Percentiles rank a stretch among this genome's conserved stretches.
phyloP scores from a whole-genome alignment of 2,113 vertebrate species.

The Muscicapa adusta region DNA sequence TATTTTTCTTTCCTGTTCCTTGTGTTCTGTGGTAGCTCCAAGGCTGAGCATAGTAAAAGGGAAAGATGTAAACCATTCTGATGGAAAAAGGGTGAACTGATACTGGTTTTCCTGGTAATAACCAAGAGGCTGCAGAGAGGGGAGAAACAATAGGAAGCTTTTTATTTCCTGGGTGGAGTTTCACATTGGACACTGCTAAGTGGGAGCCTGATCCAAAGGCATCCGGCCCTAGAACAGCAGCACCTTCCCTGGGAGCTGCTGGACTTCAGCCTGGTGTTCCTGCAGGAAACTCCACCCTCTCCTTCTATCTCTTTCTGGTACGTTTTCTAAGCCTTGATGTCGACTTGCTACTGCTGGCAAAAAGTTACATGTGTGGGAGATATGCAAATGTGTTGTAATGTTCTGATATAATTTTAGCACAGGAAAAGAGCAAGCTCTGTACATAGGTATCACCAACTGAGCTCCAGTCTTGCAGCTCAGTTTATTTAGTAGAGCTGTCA shows the following conservation, averaged over 20 bases:
- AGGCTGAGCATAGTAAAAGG: background rate
- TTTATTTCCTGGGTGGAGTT: conserved; percentile 15
- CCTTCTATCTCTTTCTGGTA: background rate
- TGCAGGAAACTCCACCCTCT: conserved; percentile 10
- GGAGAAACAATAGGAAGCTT: conserved; percentile 18
- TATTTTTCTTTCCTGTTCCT: background rate
- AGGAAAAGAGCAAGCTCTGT: conserved; percentile 31
- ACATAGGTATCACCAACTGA: background rate
- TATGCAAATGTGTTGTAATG: conserved; percentile 21
- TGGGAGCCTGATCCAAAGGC: background rate
- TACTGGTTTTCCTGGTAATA: background rate
- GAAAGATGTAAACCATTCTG: background rate
- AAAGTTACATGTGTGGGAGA: conserved; percentile 28
- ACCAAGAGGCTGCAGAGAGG: background rate
- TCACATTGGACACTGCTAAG: background rate
- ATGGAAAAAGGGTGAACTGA: background rate
- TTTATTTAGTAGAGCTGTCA: background rate
- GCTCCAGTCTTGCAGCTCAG: conserved; percentile 14
- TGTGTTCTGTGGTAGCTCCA: background rate
- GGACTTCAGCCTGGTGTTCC: conserved; percentile 23
- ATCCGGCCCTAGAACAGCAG: background rate
- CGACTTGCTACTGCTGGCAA: background rate
- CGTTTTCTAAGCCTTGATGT: background rate
- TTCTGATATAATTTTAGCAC: conserved; percentile 40
- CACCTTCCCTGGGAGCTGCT: background rate